Conservation (phyloP, 2,888 invertebrate genomes). For the Ditula angustiorana region DNA sequence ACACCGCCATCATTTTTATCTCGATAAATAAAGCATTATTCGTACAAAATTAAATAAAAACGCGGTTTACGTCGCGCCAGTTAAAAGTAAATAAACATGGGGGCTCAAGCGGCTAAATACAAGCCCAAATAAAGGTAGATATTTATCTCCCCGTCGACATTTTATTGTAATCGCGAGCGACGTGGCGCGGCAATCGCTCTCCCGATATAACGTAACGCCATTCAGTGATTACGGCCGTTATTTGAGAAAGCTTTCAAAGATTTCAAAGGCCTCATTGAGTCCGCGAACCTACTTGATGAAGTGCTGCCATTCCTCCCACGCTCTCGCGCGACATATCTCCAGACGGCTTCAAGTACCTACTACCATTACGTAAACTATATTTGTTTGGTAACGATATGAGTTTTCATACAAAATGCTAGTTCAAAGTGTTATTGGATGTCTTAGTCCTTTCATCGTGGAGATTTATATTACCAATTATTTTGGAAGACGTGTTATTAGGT, state of each 20-base stretch:
- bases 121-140: constrained; percentile 20
- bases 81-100: constrained; percentile 25
- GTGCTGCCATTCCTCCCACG: constrained; percentile 33
- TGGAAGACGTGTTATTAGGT: background rate
- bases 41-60: constrained; percentile 15
- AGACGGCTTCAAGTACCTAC: constrained; percentile 2
- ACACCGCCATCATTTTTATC: background rate
- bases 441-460: background rate
- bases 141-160: constrained; percentile 21
- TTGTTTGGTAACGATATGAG: background rate
- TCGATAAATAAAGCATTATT: constrained; percentile 7
- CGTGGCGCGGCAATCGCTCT: constrained; percentile 32
- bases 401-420: background rate
- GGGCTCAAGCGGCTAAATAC: constrained; percentile 1
- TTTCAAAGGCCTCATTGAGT: constrained; percentile 41
- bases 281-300: constrained; percentile 41
- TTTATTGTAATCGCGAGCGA: constrained; percentile 25
- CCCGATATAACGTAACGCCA: constrained; percentile 44
- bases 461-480: background rate
- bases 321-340: constrained; percentile 25
- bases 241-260: constrained; percentile 48
- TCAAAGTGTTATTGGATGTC: background rate
- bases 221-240: constrained; percentile 48
- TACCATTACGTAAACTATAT: constrained; percentile 19
- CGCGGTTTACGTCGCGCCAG: background rate